Evolutionary conservation across 2,113 vertebrate species (phyloP), one percentile per base, ranked within the genome.

Genomic region (Mastomys natalensis): DNA sequence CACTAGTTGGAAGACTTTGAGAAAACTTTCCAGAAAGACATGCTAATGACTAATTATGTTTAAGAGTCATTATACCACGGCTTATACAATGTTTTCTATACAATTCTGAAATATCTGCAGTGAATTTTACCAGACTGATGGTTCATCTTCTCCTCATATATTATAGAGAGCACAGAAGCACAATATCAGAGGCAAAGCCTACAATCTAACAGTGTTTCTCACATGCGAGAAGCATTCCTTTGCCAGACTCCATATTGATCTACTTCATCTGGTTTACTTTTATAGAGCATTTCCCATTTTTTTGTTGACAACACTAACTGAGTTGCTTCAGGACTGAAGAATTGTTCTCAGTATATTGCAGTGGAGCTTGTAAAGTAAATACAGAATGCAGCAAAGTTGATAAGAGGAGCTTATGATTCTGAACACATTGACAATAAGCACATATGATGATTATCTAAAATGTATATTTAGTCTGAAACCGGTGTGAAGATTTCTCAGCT

Each of bases 381-480:
- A 90, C 73, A 95, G 77, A 94, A 96, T 87, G 55, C 48, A 73
- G 70, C 68, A 62, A 92, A 92, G 94, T 77, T 96, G 95, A 96
- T 78, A 96, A 78, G 84, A 90, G 87, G 45, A 92, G 73, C 29
- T 95, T 87, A 84, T 80, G 90, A 94, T 87, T 97, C 90, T 85
- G 89, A 93, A 94, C 93, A 34, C 66, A 78, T 64, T 90, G 93
- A 93, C 95, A 92, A 89, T 80, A 81, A 64, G 17, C 60, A 43
- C 11, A 85, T 97, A 86, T 89, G 80, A 97, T 95, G 92, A 93
- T 95, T 97, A 96, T 97, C 92, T 97, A 87, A 97, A 93, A 84
- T 64, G 89, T 37, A 78, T 78, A 90, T 94, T 90, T 93, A 92
- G 64, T 64, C 55, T 90, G 76, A 96, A 97, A 90, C 48, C 53